Percentiles rank a stretch among this genome's conserved stretches.
phyloP scores from a whole-genome alignment of 2,797 vertebrate genomes.

The Anguilla pacifica region DNA sequence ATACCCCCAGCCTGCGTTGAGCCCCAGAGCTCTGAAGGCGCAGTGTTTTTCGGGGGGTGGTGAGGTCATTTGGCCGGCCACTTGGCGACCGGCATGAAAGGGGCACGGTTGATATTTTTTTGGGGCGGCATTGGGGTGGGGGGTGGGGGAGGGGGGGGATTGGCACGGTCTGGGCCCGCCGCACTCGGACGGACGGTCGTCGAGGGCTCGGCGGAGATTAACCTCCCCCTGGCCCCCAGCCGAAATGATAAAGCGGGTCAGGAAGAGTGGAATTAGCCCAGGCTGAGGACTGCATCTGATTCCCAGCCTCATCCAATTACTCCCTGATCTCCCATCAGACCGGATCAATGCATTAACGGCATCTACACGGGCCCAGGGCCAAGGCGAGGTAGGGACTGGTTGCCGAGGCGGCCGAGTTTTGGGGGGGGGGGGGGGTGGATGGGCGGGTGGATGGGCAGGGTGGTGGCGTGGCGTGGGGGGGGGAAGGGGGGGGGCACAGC shows the following conservation, averaged over 20 bases:
- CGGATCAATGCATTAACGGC: conserved; percentile 72
- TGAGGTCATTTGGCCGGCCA: neutral
- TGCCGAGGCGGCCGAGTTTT: neutral
- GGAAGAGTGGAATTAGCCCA: conserved; percentile 77
- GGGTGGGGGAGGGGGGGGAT: conserved; percentile 47
- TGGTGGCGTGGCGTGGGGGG: too few species aligned
- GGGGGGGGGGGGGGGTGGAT: neutral
- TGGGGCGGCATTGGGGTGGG: conserved; percentile 37
- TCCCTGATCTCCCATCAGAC: conserved; percentile 77
- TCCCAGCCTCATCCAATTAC: conserved; percentile 81
- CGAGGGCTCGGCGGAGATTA: conserved; percentile 79
- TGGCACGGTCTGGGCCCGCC: conserved; percentile 42
- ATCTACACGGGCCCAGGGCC: conserved; percentile 62
- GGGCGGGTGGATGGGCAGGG: neutral
- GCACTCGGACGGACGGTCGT: conserved; percentile 52
- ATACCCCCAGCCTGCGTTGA: neutral
- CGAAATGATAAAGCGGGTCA: conserved; percentile 64
- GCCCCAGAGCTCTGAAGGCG: conserved; percentile 31
- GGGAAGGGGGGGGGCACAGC: neutral
- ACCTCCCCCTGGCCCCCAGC: conserved; percentile 71
- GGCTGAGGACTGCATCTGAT: conserved; percentile 73
- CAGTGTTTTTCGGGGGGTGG: conserved; percentile 27
- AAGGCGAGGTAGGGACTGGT: conserved; percentile 66
- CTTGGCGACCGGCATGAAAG: neutral
- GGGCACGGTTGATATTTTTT: conserved; percentile 43